Conservation (phyloP, 2,888 invertebrate genomes). For the Xanthorhoe designata region DNA sequence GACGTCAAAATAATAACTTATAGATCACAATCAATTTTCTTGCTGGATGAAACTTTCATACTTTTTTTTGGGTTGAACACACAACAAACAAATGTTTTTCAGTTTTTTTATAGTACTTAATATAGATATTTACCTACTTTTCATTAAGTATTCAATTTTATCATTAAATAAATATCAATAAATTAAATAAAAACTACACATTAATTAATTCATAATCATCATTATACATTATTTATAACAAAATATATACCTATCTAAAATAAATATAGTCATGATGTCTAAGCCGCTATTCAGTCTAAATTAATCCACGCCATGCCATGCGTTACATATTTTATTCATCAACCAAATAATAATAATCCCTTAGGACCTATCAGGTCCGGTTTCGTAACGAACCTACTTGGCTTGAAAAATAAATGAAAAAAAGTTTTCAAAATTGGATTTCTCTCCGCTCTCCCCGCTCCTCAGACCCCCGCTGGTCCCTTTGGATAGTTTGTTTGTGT, state of each 20-base stretch:
- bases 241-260: background rate
- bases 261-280: background rate
- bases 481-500: slow-evolving; percentile 46
- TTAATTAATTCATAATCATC: background rate
- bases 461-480: slow-evolving; percentile 44
- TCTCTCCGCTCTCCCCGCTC: slow-evolving; percentile 39
- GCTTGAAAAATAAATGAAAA: slow-evolving; percentile 33
- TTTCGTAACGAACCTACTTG: slow-evolving; percentile 14
- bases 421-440: slow-evolving; percentile 44
- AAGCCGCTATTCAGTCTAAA: slow-evolving; percentile 8
- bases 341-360: slow-evolving; percentile 7
- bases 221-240: background rate
- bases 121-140: too few relatives aligned
- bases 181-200: background rate
- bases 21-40: too few relatives aligned
- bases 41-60: too few relatives aligned
- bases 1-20: background rate
- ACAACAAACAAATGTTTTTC: too few relatives aligned
- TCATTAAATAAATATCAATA: too few relatives aligned
- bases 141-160: too few relatives aligned
- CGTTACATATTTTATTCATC: slow-evolving; percentile 11
- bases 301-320: slow-evolving; percentile 10
- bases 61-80: too few relatives aligned
- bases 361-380: slow-evolving; percentile 18
- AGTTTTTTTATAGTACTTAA: too few relatives aligned